Evolutionary conservation across 1,140 invertebrate genomes (phyloP).

Genomic region (Euschistus heros): DNA sequence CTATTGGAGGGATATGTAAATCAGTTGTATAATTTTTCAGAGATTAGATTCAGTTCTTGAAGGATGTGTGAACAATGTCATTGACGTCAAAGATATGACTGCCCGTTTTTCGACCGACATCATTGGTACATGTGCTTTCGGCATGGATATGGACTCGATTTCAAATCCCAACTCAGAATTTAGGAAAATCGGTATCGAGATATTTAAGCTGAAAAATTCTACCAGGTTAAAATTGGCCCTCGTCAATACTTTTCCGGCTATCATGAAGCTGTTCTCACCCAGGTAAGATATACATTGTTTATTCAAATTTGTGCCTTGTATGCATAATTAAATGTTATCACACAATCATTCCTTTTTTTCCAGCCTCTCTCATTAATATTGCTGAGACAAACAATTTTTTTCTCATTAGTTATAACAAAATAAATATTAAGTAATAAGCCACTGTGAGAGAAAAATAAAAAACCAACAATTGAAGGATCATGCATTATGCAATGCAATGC

Average conservation of each 20-base stretch:
- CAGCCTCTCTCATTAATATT: too few species aligned
- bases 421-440: too few species aligned
- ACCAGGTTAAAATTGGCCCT: background rate
- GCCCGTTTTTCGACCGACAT: conserved; percentile 50
- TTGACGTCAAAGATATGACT: conserved; percentile 39
- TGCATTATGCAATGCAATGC: too few species aligned
- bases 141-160: conserved; percentile 46
- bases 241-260: background rate
- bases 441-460: too few species aligned
- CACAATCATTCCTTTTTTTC: too few species aligned
- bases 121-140: conserved; percentile 50
- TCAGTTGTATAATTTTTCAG: background rate
- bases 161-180: conserved; percentile 35
- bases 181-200: conserved; percentile 12
- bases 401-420: too few species aligned
- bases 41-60: background rate
- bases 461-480: too few species aligned
- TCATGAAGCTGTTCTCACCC: background rate
- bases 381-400: too few species aligned
- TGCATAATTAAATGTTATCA: too few species aligned
- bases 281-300: background rate
- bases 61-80: background rate
- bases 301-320: too few species aligned
- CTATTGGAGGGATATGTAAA: too few species aligned
- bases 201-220: conserved; percentile 14